These are phyloP conservation scores for Riptortus pedestris DNA, from an alignment of 1,140 invertebrate species.

Conservation along the genomic window DNA sequence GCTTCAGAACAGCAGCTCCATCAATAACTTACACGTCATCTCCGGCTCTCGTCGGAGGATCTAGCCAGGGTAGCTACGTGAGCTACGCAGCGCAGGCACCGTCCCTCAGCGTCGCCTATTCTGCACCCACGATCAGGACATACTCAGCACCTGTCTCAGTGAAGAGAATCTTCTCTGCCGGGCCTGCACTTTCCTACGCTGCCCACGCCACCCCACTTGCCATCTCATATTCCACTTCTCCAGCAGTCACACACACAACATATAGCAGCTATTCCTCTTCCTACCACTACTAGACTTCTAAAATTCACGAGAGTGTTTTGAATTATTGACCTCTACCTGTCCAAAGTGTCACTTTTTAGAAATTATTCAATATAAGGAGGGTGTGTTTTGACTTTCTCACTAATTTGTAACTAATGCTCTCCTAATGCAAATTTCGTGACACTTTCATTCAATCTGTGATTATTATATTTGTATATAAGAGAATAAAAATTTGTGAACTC, in stretches of 20 bases:
- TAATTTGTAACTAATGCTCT: too few relatives aligned
- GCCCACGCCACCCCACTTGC: slow-evolving; percentile 17
- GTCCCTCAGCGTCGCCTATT: slow-evolving; percentile 10
- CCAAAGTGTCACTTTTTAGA: too few relatives aligned
- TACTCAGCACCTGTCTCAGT: slow-evolving; percentile 18
- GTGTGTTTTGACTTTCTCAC: too few relatives aligned
- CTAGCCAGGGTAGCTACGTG: slow-evolving; percentile 4
- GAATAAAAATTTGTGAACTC: too few relatives aligned
- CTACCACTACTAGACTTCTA: slow-evolving; percentile 2
- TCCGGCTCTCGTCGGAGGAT: slow-evolving; percentile 9
- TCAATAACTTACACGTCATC: too few relatives aligned
- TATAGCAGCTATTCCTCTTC: slow-evolving; percentile 14
- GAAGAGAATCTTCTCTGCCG: neutral
- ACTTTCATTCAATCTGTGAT: too few relatives aligned
- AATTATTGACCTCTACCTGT: too few relatives aligned
- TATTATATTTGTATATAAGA: too few relatives aligned
- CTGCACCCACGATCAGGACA: neutral
- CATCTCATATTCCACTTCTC: neutral
- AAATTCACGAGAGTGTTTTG: too few relatives aligned
- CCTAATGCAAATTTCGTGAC: too few relatives aligned
- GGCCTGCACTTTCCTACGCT: slow-evolving; percentile 23
- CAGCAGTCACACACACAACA: neutral
- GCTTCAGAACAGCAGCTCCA: slow-evolving; percentile 18
- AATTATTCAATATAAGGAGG: too few relatives aligned
- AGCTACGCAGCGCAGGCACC: slow-evolving; percentile 23